phyloP scores from a whole-genome alignment of 2,888 invertebrate species.

The Doris montereyensis region DNA sequence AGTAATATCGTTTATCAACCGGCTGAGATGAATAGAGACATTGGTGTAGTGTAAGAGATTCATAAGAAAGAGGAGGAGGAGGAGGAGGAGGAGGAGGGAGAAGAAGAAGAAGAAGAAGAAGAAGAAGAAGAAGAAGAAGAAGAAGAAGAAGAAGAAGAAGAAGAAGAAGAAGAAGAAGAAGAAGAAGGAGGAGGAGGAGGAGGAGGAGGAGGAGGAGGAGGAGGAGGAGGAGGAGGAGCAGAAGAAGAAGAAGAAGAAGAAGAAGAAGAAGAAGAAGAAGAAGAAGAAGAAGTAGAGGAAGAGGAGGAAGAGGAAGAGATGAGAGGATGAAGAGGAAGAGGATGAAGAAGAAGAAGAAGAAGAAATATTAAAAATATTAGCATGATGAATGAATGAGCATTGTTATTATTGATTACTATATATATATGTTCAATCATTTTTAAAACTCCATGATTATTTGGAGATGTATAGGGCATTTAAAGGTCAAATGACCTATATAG shows the following conservation, averaged over 20 bases:
- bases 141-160: background rate
- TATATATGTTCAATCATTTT: too few relatives aligned
- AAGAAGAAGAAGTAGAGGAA: background rate
- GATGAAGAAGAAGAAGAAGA: background rate
- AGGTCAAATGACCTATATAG: background rate
- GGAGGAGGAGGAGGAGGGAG: background rate
- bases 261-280: background rate
- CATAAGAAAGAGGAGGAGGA: background rate
- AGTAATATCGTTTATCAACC: too few relatives aligned
- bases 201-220: background rate
- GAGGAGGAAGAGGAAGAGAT: conserved; percentile 13
- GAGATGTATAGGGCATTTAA: too few relatives aligned
- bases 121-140: background rate
- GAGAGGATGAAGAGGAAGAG: background rate
- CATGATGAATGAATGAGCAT: background rate
- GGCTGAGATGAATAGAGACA: too few relatives aligned
- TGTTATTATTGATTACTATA: too few relatives aligned
- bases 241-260: background rate
- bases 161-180: background rate
- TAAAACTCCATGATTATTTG: too few relatives aligned
- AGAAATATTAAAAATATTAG: background rate
- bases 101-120: background rate
- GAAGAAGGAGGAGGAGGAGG: background rate
- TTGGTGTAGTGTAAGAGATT: conserved; percentile 34
- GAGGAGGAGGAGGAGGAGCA: background rate